Conservation (phyloP, 2,113 vertebrate species). For the Orycteropus afer region DNA sequence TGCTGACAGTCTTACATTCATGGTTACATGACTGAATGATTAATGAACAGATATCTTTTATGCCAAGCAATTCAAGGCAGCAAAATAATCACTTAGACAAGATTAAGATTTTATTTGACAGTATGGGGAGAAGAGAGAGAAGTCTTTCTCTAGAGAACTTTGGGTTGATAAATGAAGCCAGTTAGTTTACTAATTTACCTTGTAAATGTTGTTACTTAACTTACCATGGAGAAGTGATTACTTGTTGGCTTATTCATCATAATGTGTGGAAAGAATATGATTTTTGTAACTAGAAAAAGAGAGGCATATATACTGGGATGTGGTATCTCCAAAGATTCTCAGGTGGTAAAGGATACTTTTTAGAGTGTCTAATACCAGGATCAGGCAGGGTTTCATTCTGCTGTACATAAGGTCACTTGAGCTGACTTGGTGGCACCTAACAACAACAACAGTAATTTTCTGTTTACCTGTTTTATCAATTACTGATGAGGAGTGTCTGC, state of each 20-base stretch:
- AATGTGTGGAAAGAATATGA: neutral
- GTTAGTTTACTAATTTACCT: constrained; percentile 1
- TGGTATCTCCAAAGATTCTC: neutral
- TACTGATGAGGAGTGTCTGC: neutral
- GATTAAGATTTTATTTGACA: constrained; percentile 69
- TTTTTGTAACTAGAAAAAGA: neutral
- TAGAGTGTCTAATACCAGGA: neutral
- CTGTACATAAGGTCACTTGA: too few relatives aligned
- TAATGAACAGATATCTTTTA: constrained; percentile 58
- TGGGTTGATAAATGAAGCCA: neutral
- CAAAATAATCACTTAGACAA: constrained; percentile 64
- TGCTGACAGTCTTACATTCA: constrained; percentile 51
- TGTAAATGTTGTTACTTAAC: neutral
- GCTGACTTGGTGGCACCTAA: neutral
- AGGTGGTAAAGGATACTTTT: neutral
- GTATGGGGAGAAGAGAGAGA: neutral
- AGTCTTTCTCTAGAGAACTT: neutral
- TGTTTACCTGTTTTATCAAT: neutral
- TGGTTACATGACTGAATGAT: constrained; percentile 48
- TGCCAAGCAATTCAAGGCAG: constrained; percentile 59
- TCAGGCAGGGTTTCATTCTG: too few relatives aligned
- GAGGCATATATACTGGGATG: neutral
- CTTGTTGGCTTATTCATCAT: neutral
- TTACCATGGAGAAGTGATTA: neutral
- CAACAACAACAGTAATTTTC: neutral